These are phyloP conservation scores for Hippocampus comes DNA, from an alignment of 2,113 vertebrate species.

Conservation along the genomic window DNA sequence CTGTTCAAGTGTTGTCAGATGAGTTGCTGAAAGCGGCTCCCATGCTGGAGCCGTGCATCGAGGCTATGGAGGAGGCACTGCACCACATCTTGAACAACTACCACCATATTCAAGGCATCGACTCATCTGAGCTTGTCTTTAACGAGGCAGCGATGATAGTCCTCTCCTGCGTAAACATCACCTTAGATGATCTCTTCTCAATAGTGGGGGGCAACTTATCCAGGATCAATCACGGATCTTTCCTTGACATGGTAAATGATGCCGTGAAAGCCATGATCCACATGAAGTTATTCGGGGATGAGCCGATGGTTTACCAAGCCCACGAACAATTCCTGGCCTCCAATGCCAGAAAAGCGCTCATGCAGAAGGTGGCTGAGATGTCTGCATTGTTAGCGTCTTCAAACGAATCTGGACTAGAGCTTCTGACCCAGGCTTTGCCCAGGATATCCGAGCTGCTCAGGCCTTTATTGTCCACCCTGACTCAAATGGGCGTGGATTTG, in stretches of 20 bases:
- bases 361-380: constrained; percentile 45
- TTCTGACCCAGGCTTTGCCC: constrained; percentile 51
- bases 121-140: constrained; percentile 35
- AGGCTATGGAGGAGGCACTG: constrained; percentile 42
- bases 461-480: constrained; percentile 33
- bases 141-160: constrained; percentile 45
- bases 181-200: constrained; percentile 26
- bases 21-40: constrained; percentile 31
- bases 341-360: constrained; percentile 28
- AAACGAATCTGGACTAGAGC: constrained; percentile 48
- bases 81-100: constrained; percentile 45
- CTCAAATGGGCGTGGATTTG: constrained; percentile 15
- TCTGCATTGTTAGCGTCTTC: constrained; percentile 50
- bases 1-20: constrained; percentile 43
- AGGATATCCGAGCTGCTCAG: constrained; percentile 43
- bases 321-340: constrained; percentile 50
- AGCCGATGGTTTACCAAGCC: constrained; percentile 34
- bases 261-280: constrained; percentile 34
- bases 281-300: constrained; percentile 48
- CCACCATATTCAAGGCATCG: constrained; percentile 18
- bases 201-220: constrained; percentile 23
- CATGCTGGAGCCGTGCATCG: constrained; percentile 37
- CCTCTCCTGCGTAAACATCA: constrained; percentile 56
- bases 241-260: constrained; percentile 33
- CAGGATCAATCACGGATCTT: background rate